phyloP scores from a whole-genome alignment of 2,113 vertebrate species.

The Poeciliopsis retropinna region DNA sequence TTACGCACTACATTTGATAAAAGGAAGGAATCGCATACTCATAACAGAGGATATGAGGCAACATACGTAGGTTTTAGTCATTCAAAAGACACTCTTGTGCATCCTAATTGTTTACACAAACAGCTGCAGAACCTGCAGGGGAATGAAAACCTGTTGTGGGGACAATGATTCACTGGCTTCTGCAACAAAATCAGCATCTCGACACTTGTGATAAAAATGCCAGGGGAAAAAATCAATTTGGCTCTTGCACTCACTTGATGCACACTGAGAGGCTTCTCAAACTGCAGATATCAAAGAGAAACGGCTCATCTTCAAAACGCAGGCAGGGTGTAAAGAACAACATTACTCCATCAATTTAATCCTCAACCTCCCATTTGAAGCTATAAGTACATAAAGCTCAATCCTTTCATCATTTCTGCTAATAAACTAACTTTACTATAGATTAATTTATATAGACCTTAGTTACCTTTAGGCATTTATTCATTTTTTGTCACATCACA shows the following conservation, averaged over 20 bases:
- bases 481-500: constrained; percentile 4
- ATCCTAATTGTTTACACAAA: constrained; percentile 51
- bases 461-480: constrained; percentile 1
- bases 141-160: constrained; percentile 35
- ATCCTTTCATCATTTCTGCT: constrained; percentile 22
- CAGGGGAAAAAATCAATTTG: constrained; percentile 69
- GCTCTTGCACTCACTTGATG: constrained; percentile 53
- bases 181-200: constrained; percentile 69
- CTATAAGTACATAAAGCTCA: constrained; percentile 10
- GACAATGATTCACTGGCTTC: constrained; percentile 59
- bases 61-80: constrained; percentile 15
- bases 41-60: neutral
- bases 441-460: neutral
- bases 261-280: constrained; percentile 47
- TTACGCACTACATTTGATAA: neutral
- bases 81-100: constrained; percentile 26
- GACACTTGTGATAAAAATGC: constrained; percentile 58
- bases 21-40: neutral
- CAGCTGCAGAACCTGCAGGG: constrained; percentile 27
- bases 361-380: constrained; percentile 29
- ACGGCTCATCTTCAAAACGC: constrained; percentile 46
- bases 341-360: constrained; percentile 42
- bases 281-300: constrained; percentile 63
- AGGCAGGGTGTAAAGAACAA: constrained; percentile 43
- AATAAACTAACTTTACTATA: constrained; percentile 17